Conservation (phyloP, 2,797 vertebrate genomes). For the Dipus sagitta region DNA sequence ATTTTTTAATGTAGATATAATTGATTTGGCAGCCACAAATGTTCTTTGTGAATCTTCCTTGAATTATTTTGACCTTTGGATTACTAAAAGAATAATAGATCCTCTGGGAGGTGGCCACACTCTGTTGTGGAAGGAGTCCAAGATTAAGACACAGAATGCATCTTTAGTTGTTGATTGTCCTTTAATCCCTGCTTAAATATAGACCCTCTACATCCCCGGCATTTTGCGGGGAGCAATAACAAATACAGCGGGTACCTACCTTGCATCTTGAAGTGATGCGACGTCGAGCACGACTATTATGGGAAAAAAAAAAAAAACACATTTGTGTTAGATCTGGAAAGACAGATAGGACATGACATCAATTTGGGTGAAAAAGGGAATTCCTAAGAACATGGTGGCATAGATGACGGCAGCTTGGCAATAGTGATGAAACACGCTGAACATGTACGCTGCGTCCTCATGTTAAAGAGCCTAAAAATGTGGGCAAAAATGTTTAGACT, state of each 20-base stretch:
- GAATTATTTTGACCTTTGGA: conserved; percentile 73
- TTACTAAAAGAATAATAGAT: conserved; percentile 47
- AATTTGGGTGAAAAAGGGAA: neutral
- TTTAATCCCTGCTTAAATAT: conserved; percentile 4
- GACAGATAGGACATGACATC: neutral
- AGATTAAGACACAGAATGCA: neutral
- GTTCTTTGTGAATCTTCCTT: conserved; percentile 59
- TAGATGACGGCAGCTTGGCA: neutral
- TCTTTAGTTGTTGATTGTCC: neutral
- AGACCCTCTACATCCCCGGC: neutral
- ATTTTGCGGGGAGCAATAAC: neutral
- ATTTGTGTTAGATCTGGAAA: neutral
- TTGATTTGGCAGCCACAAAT: conserved; percentile 37
- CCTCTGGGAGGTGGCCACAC: conserved; percentile 47
- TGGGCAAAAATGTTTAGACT: neutral
- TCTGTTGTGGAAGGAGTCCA: conserved; percentile 40
- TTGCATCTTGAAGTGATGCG: neutral
- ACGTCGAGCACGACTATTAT: neutral
- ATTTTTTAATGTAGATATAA: conserved; percentile 13
- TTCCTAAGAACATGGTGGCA: neutral
- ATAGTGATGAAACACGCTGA: neutral
- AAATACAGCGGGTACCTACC: neutral
- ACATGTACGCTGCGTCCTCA: neutral
- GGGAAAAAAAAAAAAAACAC: neutral
- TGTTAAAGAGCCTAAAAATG: neutral